Percentiles rank a stretch among this genome's conserved stretches.
Evolutionary conservation across 1,140 invertebrate species (phyloP).

Genomic region (Drosophila asahinai): DNA sequence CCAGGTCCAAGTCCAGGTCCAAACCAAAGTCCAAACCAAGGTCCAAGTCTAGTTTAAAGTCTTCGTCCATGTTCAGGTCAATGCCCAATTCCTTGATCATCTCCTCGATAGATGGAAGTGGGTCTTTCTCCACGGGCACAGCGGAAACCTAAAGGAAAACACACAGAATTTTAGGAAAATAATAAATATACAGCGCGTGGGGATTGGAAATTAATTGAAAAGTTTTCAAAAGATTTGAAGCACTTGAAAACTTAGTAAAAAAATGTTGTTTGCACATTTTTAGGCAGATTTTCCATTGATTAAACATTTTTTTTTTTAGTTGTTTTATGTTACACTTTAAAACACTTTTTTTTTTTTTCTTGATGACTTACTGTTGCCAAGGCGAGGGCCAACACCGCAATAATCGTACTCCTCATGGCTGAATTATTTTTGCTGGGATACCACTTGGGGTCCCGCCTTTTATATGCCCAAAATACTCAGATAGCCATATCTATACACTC

Average conservation of each 20-base stretch:
- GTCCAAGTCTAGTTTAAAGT: constrained; percentile 3
- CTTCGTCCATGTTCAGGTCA: neutral
- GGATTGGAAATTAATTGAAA: no score
- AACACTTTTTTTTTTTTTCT: neutral
- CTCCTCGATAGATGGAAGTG: neutral
- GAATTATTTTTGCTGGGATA: constrained; percentile 14
- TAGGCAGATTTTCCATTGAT: neutral
- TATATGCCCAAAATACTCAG: constrained; percentile 20
- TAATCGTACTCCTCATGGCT: constrained; percentile 40
- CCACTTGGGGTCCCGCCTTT: constrained; percentile 4
- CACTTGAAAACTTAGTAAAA: neutral
- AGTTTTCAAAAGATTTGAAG: neutral
- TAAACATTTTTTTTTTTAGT: no score
- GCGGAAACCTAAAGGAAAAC: constrained; percentile 1
- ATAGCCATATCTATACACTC: constrained; percentile 33
- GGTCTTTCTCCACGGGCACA: neutral
- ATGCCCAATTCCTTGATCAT: constrained; percentile 10
- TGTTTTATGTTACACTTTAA: no score
- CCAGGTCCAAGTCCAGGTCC: constrained; percentile 1
- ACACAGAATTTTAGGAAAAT: neutral
- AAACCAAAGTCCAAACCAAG: neutral
- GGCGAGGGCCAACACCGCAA: constrained; percentile 18
- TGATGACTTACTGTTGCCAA: constrained; percentile 30
- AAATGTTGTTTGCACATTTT: neutral
- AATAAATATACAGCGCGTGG: no score